Conservation (phyloP, 1,140 invertebrate genomes). For the Drosophila arizonae region DNA sequence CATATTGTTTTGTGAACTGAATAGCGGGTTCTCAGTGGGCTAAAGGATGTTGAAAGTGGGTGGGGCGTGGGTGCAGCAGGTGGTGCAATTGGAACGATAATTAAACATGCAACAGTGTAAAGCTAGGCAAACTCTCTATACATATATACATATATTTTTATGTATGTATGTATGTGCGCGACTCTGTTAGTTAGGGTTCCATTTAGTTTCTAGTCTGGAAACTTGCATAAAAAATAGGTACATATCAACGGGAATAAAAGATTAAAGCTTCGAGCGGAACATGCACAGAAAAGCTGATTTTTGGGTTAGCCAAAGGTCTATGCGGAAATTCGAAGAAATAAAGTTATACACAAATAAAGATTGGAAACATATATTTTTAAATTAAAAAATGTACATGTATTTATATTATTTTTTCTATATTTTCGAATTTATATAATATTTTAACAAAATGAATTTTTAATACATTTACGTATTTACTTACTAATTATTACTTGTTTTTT, state of each 20-base stretch:
- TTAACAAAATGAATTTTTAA: too few relatives aligned
- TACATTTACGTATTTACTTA: too few relatives aligned
- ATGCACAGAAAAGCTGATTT: slow-evolving; percentile 14
- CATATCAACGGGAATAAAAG: slow-evolving; percentile 5
- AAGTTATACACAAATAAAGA: too few relatives aligned
- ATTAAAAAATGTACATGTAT: too few relatives aligned
- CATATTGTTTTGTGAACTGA: slow-evolving; percentile 41
- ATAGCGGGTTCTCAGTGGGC: slow-evolving; percentile 8
- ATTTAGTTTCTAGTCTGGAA: slow-evolving; percentile 28
- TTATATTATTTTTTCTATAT: too few relatives aligned
- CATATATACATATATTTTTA: neutral
- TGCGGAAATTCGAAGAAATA: too few relatives aligned
- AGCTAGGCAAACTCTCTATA: slow-evolving; percentile 5
- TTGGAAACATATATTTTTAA: too few relatives aligned
- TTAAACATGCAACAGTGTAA: slow-evolving; percentile 42
- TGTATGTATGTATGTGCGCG: too few relatives aligned
- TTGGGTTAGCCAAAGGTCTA: slow-evolving; percentile 6
- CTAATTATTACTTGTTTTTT: too few relatives aligned
- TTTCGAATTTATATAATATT: too few relatives aligned
- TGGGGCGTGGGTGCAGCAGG: neutral
- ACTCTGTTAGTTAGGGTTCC: neutral
- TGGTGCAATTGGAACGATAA: slow-evolving; percentile 34
- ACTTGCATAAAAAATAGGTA: neutral
- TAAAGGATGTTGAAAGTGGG: neutral
- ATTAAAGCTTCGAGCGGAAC: neutral